These are phyloP conservation scores for Rana temporaria DNA, from an alignment of 2,113 vertebrate genomes.

Conservation along the genomic window DNA sequence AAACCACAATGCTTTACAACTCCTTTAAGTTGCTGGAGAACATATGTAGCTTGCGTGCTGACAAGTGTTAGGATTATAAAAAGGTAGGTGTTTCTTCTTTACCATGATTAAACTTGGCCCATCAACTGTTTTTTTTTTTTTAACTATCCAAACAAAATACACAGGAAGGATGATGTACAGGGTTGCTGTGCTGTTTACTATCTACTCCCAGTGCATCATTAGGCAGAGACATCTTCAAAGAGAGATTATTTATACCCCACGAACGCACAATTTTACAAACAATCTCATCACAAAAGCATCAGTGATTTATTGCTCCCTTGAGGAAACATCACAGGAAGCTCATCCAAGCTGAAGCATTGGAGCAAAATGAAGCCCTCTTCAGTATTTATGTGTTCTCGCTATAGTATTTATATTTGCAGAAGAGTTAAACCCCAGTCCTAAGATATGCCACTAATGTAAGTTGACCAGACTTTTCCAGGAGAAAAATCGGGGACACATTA, in stretches of 20 bases:
- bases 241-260: slow-evolving; percentile 20
- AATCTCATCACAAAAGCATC: slow-evolving; percentile 5
- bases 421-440: too few species aligned
- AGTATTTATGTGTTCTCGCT: neutral
- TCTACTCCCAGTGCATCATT: neutral
- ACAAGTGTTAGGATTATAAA: too few species aligned
- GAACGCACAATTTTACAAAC: slow-evolving; percentile 32
- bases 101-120: too few species aligned
- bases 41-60: too few species aligned
- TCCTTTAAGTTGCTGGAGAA: too few species aligned
- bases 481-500: too few species aligned
- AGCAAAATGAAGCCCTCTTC: neutral
- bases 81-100: too few species aligned
- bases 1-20: too few species aligned
- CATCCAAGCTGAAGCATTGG: neutral
- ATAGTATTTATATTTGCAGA: too few species aligned
- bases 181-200: neutral
- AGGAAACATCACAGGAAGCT: slow-evolving; percentile 23
- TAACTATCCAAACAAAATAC: neutral
- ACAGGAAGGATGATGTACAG: neutral
- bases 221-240: slow-evolving; percentile 26
- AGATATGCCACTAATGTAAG: too few species aligned
- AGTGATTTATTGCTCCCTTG: slow-evolving; percentile 22
- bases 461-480: too few species aligned
- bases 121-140: too few species aligned